A percentile compares a stretch with the other conserved stretches of the same genome.
Conservation (phyloP, 1,140 invertebrate genomes). For the Nasonia giraulti region DNA sequence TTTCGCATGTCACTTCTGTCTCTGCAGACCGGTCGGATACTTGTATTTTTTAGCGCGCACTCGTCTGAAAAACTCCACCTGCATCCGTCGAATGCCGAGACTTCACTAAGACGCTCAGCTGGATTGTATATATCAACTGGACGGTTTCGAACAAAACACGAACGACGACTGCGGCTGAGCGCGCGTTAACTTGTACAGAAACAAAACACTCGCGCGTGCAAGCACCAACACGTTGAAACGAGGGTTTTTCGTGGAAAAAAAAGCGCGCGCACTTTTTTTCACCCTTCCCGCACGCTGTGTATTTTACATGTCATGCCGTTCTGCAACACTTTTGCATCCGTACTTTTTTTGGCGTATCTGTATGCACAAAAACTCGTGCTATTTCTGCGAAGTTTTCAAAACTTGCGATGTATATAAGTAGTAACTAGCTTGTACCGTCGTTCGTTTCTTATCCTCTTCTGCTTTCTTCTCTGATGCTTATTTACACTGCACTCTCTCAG, state of each 20-base stretch:
- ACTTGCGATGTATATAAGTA: no score
- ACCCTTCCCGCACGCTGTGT: background rate
- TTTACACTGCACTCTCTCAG: background rate
- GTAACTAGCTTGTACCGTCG: no score
- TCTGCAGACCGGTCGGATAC: no score
- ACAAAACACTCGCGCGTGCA: background rate
- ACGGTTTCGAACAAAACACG: background rate
- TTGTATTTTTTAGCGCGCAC: background rate
- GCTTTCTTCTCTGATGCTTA: background rate
- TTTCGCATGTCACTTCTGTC: background rate
- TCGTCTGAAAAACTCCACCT: background rate
- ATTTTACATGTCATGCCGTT: background rate
- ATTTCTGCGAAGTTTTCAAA: no score
- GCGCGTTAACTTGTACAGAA: background rate
- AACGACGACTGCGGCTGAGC: background rate
- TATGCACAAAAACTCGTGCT: no score
- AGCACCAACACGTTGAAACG: background rate
- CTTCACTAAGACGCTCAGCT: background rate
- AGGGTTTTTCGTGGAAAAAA: background rate
- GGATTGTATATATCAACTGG: background rate
- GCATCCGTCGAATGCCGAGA: background rate
- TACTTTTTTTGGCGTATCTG: no score
- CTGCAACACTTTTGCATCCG: background rate
- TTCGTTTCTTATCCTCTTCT: no score
- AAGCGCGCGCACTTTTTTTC: background rate